These are phyloP conservation scores for Xanthorhoe designata DNA, from an alignment of 2,888 invertebrate genomes.

Conservation along the genomic window DNA sequence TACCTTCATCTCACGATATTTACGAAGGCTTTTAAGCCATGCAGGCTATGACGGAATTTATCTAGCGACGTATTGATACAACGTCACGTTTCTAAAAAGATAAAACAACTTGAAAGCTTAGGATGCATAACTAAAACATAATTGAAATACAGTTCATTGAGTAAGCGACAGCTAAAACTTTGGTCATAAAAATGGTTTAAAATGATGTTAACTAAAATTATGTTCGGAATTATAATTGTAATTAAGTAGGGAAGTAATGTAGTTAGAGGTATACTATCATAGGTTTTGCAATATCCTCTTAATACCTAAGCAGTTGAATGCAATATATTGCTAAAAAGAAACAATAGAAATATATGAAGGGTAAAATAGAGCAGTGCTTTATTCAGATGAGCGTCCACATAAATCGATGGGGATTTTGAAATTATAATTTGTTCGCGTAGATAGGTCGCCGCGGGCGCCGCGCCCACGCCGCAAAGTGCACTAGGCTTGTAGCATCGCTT, in stretches of 20 bases:
- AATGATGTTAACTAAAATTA: too few species aligned
- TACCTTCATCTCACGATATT: slow-evolving; percentile 45
- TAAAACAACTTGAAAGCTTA: too few species aligned
- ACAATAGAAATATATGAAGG: slow-evolving; percentile 61
- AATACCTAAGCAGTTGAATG: slow-evolving; percentile 21
- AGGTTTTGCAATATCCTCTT: too few species aligned
- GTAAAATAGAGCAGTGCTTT: slow-evolving; percentile 76
- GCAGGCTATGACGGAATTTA: slow-evolving; percentile 57
- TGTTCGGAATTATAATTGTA: too few species aligned
- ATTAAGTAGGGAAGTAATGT: too few species aligned
- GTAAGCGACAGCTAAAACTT: too few species aligned
- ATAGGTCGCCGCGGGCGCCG: slow-evolving; percentile 77
- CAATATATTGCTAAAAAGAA: slow-evolving; percentile 49
- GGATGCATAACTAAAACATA: too few species aligned
- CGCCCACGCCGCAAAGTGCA: slow-evolving; percentile 63
- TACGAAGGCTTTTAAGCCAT: slow-evolving; percentile 52
- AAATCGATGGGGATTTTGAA: slow-evolving; percentile 83
- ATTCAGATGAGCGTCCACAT: slow-evolving; percentile 80
- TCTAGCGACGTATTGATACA: slow-evolving; percentile 53
- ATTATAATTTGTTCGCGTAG: slow-evolving; percentile 83
- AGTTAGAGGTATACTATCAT: too few species aligned
- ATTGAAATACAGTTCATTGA: too few species aligned
- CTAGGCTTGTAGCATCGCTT: slow-evolving; percentile 40
- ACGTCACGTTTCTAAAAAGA: slow-evolving; percentile 61
- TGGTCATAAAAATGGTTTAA: too few species aligned